Percentiles rank a stretch among this genome's conserved stretches.
Evolutionary conservation across 2,888 invertebrate species (phyloP).

Genomic region (Augiades crinisus): DNA sequence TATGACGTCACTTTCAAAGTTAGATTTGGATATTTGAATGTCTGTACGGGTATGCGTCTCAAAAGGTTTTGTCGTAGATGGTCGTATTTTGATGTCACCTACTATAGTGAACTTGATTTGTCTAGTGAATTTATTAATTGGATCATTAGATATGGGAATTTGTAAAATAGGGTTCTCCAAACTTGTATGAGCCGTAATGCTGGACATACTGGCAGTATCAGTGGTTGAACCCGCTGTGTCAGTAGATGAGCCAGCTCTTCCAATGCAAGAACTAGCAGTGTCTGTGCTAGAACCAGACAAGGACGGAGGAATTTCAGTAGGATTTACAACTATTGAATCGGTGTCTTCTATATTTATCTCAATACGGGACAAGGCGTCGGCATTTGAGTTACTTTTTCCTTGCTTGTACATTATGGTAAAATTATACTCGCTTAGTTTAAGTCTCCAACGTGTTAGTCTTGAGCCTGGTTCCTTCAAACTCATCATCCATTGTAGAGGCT

Average conservation of each 20-base stretch:
- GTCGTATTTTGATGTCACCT: no score
- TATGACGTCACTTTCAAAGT: conserved; percentile 3
- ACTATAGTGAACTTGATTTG: no score
- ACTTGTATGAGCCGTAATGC: conserved; percentile 6
- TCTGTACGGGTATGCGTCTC: not conserved
- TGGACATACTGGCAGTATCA: not conserved
- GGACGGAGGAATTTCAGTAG: not conserved
- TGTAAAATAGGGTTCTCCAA: conserved; percentile 21
- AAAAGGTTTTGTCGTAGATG: conserved; percentile 1
- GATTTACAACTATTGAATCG: not conserved
- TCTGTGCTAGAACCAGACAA: not conserved
- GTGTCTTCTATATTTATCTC: conserved; percentile 1
- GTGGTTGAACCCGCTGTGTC: no score
- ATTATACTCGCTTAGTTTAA: conserved; percentile 17
- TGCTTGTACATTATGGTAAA: not conserved
- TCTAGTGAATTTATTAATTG: conserved; percentile 16
- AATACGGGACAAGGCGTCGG: not conserved
- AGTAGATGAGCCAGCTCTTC: no score
- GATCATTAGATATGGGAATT: conserved; percentile 21
- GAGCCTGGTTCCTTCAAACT: conserved; percentile 7
- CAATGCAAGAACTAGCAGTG: no score
- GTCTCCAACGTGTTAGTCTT: conserved; percentile 2
- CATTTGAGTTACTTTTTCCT: not conserved
- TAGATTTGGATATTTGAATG: not conserved
- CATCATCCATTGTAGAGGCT: conserved; percentile 6